These are phyloP conservation scores for Drymodes brunneopygia DNA, from an alignment of 2,113 vertebrate genomes.

Conservation along the genomic window DNA sequence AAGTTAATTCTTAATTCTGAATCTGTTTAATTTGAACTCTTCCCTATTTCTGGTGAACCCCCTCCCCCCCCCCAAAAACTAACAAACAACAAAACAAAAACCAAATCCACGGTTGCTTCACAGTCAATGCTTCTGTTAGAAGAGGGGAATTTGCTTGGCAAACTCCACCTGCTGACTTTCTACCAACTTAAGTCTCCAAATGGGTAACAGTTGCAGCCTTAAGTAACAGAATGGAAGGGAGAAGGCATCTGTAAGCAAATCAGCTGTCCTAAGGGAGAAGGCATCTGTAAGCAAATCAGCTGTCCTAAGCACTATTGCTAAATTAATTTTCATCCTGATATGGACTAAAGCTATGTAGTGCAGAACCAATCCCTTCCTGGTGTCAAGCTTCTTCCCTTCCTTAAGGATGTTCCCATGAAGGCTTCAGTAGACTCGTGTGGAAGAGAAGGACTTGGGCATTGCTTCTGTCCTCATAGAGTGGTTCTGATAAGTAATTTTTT, in stretches of 20 bases:
- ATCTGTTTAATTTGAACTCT: not conserved
- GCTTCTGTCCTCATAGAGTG: not conserved
- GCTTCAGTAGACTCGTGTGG: not conserved
- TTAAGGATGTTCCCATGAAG: not conserved
- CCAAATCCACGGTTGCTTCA: not conserved
- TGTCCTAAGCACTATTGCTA: not conserved
- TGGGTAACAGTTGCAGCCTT: not conserved
- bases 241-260: not conserved
- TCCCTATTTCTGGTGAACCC: not conserved
- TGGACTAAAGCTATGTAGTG: not conserved
- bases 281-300: not conserved
- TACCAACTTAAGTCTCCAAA: not conserved
- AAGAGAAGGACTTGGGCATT: not conserved
- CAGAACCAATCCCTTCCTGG: not conserved
- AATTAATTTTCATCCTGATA: not conserved
- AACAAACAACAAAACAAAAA: not conserved
- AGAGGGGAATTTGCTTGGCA: not conserved
- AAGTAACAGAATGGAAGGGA: not conserved
- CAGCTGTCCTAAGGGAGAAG: not conserved
- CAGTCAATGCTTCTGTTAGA: accelerated
- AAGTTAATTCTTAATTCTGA: not conserved
- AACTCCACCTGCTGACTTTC: not conserved
- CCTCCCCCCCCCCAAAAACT: not conserved
- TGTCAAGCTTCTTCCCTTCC: not conserved
- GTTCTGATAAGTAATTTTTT: not conserved